Evolutionary conservation across 2,797 vertebrate genomes (phyloP).

Genomic region (Fistularia commersonii): DNA sequence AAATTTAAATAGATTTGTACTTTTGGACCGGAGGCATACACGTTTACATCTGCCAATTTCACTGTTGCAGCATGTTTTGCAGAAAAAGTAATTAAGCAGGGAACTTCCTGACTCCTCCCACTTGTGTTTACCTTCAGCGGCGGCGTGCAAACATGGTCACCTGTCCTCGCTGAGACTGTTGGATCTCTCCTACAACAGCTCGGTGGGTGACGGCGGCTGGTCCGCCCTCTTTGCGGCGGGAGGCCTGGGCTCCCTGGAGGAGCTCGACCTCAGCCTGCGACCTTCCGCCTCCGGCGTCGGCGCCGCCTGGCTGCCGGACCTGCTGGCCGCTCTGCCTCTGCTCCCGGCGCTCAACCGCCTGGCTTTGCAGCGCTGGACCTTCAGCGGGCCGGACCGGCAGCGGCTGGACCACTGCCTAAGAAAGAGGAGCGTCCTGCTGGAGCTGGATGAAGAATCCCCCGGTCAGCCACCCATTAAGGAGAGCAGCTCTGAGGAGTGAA

Average conservation of each 20-base stretch:
- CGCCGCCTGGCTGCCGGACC: conserved; percentile 74
- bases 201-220: conserved; percentile 75
- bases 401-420: conserved; percentile 64
- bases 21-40: no score
- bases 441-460: conserved; percentile 51
- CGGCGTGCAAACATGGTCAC: conserved; percentile 43
- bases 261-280: conserved; percentile 82
- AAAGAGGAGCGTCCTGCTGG: conserved; percentile 71
- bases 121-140: not conserved
- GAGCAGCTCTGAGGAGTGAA: conserved; percentile 37
- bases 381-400: conserved; percentile 55
- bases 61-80: no score
- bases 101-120: no score
- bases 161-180: conserved; percentile 72
- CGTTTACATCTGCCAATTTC: no score
- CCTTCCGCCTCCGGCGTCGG: conserved; percentile 61
- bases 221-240: conserved; percentile 63
- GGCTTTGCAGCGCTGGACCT: conserved; percentile 77
- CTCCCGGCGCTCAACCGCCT: conserved; percentile 74
- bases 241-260: conserved; percentile 63
- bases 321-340: conserved; percentile 71
- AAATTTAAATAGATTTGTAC: no score
- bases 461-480: conserved; percentile 27
- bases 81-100: no score
- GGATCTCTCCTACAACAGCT: conserved; percentile 85